Evolutionary conservation across 2,888 invertebrate genomes (phyloP).

Genomic region (Aethes cnicana): DNA sequence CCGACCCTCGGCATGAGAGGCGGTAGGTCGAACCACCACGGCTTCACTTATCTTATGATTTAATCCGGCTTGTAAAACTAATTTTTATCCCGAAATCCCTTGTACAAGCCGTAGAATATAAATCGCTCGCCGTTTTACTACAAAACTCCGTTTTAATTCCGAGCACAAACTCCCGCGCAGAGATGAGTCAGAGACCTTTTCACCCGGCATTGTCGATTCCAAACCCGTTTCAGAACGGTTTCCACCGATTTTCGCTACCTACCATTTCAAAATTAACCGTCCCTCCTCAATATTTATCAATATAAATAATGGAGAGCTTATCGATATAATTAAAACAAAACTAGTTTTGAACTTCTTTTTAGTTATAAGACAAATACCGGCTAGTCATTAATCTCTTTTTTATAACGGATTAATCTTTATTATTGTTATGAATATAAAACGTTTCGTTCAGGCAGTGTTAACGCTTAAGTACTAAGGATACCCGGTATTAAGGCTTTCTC

Average conservation of each 20-base stretch:
- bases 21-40: too few species aligned
- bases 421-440: conserved; percentile 4
- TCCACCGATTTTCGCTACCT: conserved; percentile 59
- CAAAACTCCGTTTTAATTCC: conserved; percentile 53
- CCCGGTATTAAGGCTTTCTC: conserved; percentile 57
- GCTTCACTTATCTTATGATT: too few species aligned
- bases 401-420: background rate
- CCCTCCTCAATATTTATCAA: conserved; percentile 56
- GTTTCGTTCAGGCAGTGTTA: conserved; percentile 9
- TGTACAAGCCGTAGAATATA: too few species aligned
- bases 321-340: conserved; percentile 20
- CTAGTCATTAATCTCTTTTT: conserved; percentile 10
- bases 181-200: conserved; percentile 77
- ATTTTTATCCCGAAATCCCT: too few species aligned
- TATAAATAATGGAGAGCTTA: conserved; percentile 8
- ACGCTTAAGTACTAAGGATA: background rate
- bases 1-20: too few species aligned
- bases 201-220: conserved; percentile 71
- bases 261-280: conserved; percentile 41
- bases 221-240: conserved; percentile 59
- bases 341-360: conserved; percentile 13
- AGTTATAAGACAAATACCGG: conserved; percentile 4
- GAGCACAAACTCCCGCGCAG: conserved; percentile 51
- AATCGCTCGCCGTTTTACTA: conserved; percentile 1
- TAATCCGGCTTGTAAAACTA: too few species aligned